Conservation (phyloP, 2,888 invertebrate genomes). For the Tenthredo distinguenda region DNA sequence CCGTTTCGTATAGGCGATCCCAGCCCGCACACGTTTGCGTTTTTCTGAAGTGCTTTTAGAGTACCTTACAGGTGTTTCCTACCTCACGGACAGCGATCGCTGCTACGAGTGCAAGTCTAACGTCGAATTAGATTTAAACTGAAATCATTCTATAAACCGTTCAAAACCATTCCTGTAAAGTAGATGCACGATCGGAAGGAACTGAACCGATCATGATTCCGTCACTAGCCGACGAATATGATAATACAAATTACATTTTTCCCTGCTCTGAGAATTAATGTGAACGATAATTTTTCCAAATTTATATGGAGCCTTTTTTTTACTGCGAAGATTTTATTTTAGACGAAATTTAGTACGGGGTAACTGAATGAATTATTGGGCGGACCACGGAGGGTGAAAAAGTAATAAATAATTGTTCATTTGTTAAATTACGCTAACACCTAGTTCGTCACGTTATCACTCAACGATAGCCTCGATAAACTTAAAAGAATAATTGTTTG, state of each 20-base stretch:
- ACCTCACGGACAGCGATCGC: not conserved
- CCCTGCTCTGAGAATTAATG: too few relatives aligned
- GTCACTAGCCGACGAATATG: not conserved
- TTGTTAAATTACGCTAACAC: not conserved
- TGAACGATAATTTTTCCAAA: not conserved
- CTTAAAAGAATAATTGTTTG: conserved; percentile 13
- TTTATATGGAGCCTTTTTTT: not conserved
- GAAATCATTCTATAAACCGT: conserved; percentile 9
- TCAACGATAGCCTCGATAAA: not conserved
- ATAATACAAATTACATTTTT: not conserved
- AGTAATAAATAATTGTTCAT: not conserved
- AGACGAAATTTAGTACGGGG: not conserved
- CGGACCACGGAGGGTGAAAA: not conserved
- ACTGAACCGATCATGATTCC: not conserved
- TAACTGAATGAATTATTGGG: not conserved
- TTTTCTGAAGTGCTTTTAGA: conserved; percentile 47
- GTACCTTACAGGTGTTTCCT: conserved; percentile 31
- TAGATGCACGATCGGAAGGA: not conserved
- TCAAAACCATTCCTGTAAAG: not conserved
- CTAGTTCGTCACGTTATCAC: not conserved
- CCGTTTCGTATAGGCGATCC: conserved; percentile 29
- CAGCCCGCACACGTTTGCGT: conserved; percentile 15
- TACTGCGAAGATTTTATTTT: not conserved
- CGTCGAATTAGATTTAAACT: not conserved
- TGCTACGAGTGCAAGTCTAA: conserved; percentile 4